Percentiles rank a stretch among this genome's conserved stretches.
Evolutionary conservation across 30 jellyfish, hydroid and myxozoan species (phyloP).

Genomic region (Cassiopea andromeda): DNA sequence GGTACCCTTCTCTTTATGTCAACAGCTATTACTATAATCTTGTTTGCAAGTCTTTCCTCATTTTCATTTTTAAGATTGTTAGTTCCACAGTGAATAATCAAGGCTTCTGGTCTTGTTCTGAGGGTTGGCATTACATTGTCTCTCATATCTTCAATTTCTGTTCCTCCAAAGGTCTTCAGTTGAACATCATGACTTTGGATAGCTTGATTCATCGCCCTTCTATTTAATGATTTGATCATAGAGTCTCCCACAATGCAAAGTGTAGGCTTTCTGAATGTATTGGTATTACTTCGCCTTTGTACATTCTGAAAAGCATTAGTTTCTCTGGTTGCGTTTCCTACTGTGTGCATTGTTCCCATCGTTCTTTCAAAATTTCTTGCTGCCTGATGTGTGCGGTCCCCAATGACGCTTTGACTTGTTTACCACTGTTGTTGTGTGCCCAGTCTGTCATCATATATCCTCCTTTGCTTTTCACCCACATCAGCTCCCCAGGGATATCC

Average conservation of each 20-base stretch:
- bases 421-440: constrained; percentile 12
- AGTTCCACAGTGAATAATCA: constrained; percentile 32
- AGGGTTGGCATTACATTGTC: constrained; percentile 35
- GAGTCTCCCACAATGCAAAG: constrained; percentile 50
- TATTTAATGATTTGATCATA: constrained; percentile 21
- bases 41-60: constrained; percentile 25
- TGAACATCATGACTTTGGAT: constrained; percentile 18
- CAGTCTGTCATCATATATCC: constrained; percentile 12
- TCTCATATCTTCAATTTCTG: constrained; percentile 42
- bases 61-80: constrained; percentile 35
- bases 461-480: neutral
- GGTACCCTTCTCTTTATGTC: constrained; percentile 6
- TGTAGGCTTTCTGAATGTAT: constrained; percentile 15
- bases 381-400: neutral
- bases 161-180: constrained; percentile 48
- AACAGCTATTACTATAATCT: constrained; percentile 49
- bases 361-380: neutral
- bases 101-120: constrained; percentile 7
- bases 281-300: neutral
- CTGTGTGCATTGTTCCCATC: neutral
- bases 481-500: constrained; percentile 31
- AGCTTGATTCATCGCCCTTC: constrained; percentile 21
- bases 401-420: neutral
- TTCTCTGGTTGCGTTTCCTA: neutral
- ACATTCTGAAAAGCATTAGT: constrained; percentile 3